A percentile compares a stretch with the other conserved stretches of the same genome.
Evolutionary conservation across 1,140 invertebrate genomes (phyloP).

Genomic region (Pachyrhynchus sulphureomaculatus): DNA sequence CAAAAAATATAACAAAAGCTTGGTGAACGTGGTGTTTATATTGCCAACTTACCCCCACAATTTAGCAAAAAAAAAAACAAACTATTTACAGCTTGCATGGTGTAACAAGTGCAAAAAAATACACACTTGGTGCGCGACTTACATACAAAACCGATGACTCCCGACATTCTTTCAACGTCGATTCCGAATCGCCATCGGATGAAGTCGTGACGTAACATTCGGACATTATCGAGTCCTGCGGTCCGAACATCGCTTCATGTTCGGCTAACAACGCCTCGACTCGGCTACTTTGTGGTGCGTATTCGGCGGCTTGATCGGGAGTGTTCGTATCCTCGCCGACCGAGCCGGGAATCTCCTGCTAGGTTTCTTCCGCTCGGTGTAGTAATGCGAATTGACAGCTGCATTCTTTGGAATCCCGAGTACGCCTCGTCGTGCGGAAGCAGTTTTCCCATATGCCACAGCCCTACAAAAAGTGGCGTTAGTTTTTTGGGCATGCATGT

Average conservation of each 20-base stretch:
- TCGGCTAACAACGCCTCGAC: constrained; percentile 23
- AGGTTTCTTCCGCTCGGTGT: constrained; percentile 68
- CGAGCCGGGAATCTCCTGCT: constrained; percentile 41
- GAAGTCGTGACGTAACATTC: constrained; percentile 13
- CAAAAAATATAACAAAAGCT: no score
- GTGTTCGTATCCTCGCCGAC: constrained; percentile 36
- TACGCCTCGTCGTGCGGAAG: constrained; percentile 76
- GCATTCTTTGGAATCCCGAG: constrained; percentile 74
- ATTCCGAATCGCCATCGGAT: neutral
- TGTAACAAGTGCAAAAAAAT: constrained; percentile 9
- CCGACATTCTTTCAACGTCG: neutral
- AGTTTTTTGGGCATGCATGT: neutral
- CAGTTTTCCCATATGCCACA: constrained; percentile 82
- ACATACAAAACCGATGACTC: constrained; percentile 3
- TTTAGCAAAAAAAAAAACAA: neutral
- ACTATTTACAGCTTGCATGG: constrained; percentile 33
- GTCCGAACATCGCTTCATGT: constrained; percentile 23
- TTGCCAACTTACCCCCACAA: no score
- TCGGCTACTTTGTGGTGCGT: constrained; percentile 32
- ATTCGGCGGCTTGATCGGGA: constrained; percentile 23
- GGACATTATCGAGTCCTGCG: constrained; percentile 11
- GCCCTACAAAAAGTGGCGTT: constrained; percentile 54
- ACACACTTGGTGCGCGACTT: constrained; percentile 17
- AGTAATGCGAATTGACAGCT: constrained; percentile 84
- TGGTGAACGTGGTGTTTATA: no score